Evolutionary conservation across 2,888 invertebrate species (phyloP).

Genomic region (Criorhina ranunculi): DNA sequence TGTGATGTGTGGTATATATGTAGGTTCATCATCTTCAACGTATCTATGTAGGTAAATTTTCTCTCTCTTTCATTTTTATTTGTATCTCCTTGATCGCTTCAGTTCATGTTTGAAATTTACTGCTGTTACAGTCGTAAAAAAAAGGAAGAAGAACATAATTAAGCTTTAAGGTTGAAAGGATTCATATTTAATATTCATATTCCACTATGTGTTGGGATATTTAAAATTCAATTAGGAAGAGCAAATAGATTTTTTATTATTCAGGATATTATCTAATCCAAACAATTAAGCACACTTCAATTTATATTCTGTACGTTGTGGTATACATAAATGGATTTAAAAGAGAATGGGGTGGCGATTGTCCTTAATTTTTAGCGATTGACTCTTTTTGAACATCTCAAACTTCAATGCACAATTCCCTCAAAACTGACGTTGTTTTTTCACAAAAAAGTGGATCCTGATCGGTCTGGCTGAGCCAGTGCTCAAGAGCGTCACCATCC

Average conservation of each 20-base stretch:
- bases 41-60: neutral
- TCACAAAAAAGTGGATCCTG: too few species aligned
- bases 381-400: too few species aligned
- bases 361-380: too few species aligned
- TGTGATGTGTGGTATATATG: neutral
- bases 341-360: neutral
- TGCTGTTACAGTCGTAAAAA: conserved; percentile 4
- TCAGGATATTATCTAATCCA: conserved; percentile 68
- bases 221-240: conserved; percentile 70
- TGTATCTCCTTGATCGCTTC: conserved; percentile 42
- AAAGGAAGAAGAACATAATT: conserved; percentile 23
- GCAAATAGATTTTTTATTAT: conserved; percentile 68
- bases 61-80: conserved; percentile 23
- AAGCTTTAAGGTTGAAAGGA: conserved; percentile 33
- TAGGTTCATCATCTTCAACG: neutral
- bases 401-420: too few species aligned
- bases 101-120: conserved; percentile 33
- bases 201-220: neutral
- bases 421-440: too few species aligned
- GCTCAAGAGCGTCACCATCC: too few species aligned
- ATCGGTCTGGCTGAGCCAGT: too few species aligned
- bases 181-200: conserved; percentile 9
- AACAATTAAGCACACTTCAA: conserved; percentile 57
- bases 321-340: conserved; percentile 15
- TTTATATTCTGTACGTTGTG: conserved; percentile 34